Evolutionary conservation across 2,113 vertebrate species (phyloP).

Genomic region (Psittacara wagleri): DNA sequence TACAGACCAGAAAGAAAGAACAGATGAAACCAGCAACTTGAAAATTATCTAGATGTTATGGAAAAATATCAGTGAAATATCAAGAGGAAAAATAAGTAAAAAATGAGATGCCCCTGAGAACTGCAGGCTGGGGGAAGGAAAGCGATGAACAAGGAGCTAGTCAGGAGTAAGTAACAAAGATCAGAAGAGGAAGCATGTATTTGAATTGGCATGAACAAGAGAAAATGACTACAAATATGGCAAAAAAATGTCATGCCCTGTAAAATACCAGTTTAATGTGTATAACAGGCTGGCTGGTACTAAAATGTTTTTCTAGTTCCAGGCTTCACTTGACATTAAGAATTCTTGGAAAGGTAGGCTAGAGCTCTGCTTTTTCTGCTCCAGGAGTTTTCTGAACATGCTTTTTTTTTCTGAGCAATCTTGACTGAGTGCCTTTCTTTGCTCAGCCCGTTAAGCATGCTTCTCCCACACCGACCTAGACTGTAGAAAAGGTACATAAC

Average conservation of each 20-base stretch:
- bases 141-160: background rate
- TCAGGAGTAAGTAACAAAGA: slow-evolving; percentile 5
- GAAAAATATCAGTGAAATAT: slow-evolving; percentile 23
- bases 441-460: background rate
- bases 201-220: slow-evolving; percentile 38
- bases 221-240: background rate
- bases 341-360: slow-evolving; percentile 50
- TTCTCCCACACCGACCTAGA: background rate
- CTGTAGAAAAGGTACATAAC: background rate
- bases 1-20: background rate
- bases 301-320: slow-evolving; percentile 51
- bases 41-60: background rate
- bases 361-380: background rate
- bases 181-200: slow-evolving; percentile 20
- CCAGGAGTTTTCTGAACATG: background rate
- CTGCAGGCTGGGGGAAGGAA: background rate
- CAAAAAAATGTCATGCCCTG: slow-evolving; percentile 48
- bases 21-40: background rate
- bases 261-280: slow-evolving; percentile 43
- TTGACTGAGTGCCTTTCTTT: background rate
- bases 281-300: background rate
- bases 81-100: background rate
- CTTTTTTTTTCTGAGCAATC: background rate
- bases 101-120: background rate
- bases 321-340: slow-evolving; percentile 32